These are phyloP conservation scores for Agapornis roseicollis DNA, from an alignment of 2,113 vertebrate genomes.

Conservation along the genomic window DNA sequence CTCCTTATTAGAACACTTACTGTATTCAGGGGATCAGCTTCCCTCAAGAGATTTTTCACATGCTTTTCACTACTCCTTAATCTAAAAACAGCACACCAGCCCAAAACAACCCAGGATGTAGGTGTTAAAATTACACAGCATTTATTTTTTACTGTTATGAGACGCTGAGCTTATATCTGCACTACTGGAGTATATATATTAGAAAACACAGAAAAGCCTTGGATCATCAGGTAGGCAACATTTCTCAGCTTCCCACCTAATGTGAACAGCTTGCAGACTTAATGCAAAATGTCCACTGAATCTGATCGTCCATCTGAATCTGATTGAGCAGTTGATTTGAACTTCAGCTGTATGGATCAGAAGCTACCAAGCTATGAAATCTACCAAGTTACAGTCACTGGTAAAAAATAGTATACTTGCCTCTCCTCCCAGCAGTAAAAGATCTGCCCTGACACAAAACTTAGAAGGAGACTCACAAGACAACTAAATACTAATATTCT, in stretches of 20 bases:
- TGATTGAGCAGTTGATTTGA: background rate
- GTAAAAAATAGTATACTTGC: background rate
- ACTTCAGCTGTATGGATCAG: background rate
- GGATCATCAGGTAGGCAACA: background rate
- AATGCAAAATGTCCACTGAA: too few relatives aligned
- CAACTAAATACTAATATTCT: accelerated
- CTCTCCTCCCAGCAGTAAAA: background rate
- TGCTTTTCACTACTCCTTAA: background rate
- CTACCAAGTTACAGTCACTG: background rate
- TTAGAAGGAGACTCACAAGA: background rate
- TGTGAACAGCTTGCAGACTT: background rate
- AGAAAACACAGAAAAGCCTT: background rate
- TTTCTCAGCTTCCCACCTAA: background rate
- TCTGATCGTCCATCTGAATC: too few relatives aligned
- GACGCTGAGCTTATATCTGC: background rate
- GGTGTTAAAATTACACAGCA: background rate
- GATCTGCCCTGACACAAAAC: background rate
- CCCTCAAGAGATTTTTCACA: background rate
- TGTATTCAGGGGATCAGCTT: background rate
- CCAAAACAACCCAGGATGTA: background rate
- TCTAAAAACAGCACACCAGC: background rate
- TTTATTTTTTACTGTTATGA: background rate
- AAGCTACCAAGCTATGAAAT: background rate
- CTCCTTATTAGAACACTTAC: background rate
- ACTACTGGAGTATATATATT: background rate